A percentile compares a stretch with the other conserved stretches of the same genome.
phyloP scores from a whole-genome alignment of 2,797 vertebrate genomes.

The Chaunax sp. region DNA sequence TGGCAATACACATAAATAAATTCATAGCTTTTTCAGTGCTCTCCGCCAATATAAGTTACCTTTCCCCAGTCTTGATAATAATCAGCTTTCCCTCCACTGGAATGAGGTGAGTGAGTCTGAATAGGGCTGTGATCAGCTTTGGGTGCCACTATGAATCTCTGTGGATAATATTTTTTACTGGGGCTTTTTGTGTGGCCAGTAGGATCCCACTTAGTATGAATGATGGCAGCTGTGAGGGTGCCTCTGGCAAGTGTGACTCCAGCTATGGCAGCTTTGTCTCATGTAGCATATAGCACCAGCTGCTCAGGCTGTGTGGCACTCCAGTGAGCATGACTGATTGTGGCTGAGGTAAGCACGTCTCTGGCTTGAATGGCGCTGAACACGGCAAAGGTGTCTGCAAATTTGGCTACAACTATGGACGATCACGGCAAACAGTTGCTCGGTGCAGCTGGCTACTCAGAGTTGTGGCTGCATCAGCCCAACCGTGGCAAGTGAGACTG shows the following conservation, averaged over 20 bases:
- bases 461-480: conserved; percentile 29
- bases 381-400: conserved; percentile 28
- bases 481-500: conserved; percentile 43
- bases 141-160: conserved; percentile 49
- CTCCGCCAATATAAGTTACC: conserved; percentile 11
- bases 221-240: conserved; percentile 71
- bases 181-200: conserved; percentile 67
- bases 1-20: conserved; percentile 39
- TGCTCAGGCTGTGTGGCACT: conserved; percentile 64
- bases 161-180: conserved; percentile 59
- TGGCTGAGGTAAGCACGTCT: conserved; percentile 65
- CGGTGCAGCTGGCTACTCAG: conserved; percentile 40
- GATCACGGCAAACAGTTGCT: conserved; percentile 26
- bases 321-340: conserved; percentile 69
- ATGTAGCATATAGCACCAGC: conserved; percentile 63
- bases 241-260: conserved; percentile 73
- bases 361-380: conserved; percentile 46
- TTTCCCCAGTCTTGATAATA: conserved; percentile 22
- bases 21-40: conserved; percentile 32
- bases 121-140: conserved; percentile 45
- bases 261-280: conserved; percentile 67
- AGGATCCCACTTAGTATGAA: conserved; percentile 75
- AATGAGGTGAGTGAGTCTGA: conserved; percentile 41
- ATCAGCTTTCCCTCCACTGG: conserved; percentile 42
- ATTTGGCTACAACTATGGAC: conserved; percentile 31